A percentile compares a stretch with the other conserved stretches of the same genome.
Evolutionary conservation across 2,797 vertebrate species (phyloP).

Genomic region (Borostomias antarcticus): DNA sequence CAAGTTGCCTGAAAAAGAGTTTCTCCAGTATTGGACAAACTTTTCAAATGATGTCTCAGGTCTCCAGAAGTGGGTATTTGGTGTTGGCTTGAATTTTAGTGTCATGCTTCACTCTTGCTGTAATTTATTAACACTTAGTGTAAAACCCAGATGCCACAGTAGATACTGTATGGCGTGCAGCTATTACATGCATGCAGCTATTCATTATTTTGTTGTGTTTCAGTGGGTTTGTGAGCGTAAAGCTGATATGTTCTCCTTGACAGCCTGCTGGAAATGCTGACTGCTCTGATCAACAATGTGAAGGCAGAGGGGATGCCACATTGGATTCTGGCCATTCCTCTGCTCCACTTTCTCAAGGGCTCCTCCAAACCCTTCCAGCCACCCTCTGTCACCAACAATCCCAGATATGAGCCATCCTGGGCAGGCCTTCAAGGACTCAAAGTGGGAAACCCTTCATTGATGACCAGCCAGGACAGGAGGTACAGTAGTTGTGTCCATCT

Average conservation of each 20-base stretch:
- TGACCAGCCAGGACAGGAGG: constrained; percentile 46
- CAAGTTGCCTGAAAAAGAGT: constrained; percentile 27
- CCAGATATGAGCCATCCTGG: constrained; percentile 33
- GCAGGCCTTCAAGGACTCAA: constrained; percentile 71
- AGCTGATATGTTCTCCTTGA: neutral
- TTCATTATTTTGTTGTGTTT: neutral
- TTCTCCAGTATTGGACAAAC: constrained; percentile 57
- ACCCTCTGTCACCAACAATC: neutral
- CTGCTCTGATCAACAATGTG: constrained; percentile 25
- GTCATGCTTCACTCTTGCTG: neutral
- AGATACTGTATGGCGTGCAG: no score
- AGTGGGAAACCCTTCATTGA: fast-evolving
- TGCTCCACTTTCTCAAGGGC: constrained; percentile 76
- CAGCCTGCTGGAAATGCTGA: constrained; percentile 58
- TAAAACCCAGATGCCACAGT: no score
- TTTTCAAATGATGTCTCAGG: constrained; percentile 45
- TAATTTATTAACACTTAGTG: neutral
- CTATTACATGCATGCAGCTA: no score
- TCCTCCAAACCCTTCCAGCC: constrained; percentile 41
- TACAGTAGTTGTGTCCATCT: constrained; percentile 25
- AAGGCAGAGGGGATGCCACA: neutral
- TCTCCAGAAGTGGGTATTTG: constrained; percentile 57
- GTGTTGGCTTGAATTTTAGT: neutral
- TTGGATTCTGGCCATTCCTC: constrained; percentile 85
- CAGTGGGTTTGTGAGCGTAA: no score